Base-by-base conservation (phyloP, 2,888 invertebrate species). In the Enchytraeus crypticus region DNA sequence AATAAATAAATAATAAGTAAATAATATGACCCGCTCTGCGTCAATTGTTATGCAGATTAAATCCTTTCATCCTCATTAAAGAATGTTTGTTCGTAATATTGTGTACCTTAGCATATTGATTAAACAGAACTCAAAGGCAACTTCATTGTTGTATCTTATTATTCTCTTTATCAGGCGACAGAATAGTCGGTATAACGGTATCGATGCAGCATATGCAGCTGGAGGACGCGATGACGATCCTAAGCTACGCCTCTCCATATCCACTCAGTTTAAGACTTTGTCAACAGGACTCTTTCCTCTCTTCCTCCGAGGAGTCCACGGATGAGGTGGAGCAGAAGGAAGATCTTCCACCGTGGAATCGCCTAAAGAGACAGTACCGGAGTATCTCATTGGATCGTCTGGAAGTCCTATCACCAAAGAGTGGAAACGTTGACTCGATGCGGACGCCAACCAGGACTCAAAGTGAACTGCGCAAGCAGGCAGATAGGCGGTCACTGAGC, bases 241-340 rank as follows among this genome's bases (percentile, higher is more conserved):
- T 93, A 47, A 90, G 90, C 65, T 89, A 92, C 67, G 92, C 92
- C 5, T 91, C 91, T 45, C 92, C 92, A 0, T 92, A 92, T 74
- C 77, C 77, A 3, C 38, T 38, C 38, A 38, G 38, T 38, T 14
- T 38, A 14, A 38, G 38, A 38, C 38, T 38, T 14, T 38, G 38
- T 38, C 38, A 38, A 38, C 38, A 38, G 11, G 38, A 38, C 18
- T 8, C 8, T 38, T 8, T 14, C 8, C 11, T 38, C 11, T 14
- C 38, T 8, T 38, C 38, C 8, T 38, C 38, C 18, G 11, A 38
- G 38, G 11, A 38, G 38, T 38, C 38, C 8, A 38, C 38, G 8
- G n/a, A n/a, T n/a, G n/a, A n/a, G n/a, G n/a, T n/a, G n/a, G n/a
- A n/a, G n/a, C n/a, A n/a, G n/a, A n/a, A n/a, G n/a, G n/a, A n/a